phyloP scores from a whole-genome alignment of 2,888 invertebrate species.

The Malachius bipustulatus region DNA sequence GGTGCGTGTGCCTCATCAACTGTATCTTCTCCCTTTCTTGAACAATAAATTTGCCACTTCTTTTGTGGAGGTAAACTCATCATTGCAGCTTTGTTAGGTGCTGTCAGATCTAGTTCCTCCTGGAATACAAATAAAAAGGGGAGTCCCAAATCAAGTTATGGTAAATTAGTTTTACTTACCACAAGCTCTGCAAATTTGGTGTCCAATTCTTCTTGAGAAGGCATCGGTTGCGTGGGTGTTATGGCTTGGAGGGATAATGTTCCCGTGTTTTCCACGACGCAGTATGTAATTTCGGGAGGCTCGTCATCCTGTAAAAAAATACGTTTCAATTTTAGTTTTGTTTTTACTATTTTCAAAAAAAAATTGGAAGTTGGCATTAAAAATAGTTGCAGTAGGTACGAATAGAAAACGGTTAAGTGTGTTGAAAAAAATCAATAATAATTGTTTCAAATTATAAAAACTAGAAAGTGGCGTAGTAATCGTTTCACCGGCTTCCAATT shows the following conservation, averaged over 20 bases:
- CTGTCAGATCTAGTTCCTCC: conserved; percentile 90
- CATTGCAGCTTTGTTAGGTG: conserved; percentile 89
- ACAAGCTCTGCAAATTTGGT: conserved; percentile 90
- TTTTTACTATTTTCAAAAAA: too few species aligned
- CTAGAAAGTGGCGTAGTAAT: too few species aligned
- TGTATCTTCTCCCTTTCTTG: conserved; percentile 57
- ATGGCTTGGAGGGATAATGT: conserved; percentile 76
- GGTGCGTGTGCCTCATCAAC: conserved; percentile 66
- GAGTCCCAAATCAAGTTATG: conserved; percentile 4
- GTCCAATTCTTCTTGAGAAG: conserved; percentile 82
- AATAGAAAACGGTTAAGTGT: too few species aligned
- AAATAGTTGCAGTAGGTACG: too few species aligned
- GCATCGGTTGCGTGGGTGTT: conserved; percentile 89
- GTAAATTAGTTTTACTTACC: too few species aligned
- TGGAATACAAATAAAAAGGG: conserved; percentile 29
- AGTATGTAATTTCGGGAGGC: conserved; percentile 90
- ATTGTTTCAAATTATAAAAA: too few species aligned
- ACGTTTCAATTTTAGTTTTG: too few species aligned
- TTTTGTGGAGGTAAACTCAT: conserved; percentile 85
- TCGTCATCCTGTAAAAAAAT: conserved; percentile 67
- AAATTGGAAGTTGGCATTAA: too few species aligned
- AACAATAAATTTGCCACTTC: conserved; percentile 97
- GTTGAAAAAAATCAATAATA: too few species aligned
- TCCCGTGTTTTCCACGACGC: conserved; percentile 83
- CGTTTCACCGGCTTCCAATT: too few species aligned